These are phyloP conservation scores for Anguilla pacifica DNA, from an alignment of 2,797 vertebrate species.

Conservation along the genomic window DNA sequence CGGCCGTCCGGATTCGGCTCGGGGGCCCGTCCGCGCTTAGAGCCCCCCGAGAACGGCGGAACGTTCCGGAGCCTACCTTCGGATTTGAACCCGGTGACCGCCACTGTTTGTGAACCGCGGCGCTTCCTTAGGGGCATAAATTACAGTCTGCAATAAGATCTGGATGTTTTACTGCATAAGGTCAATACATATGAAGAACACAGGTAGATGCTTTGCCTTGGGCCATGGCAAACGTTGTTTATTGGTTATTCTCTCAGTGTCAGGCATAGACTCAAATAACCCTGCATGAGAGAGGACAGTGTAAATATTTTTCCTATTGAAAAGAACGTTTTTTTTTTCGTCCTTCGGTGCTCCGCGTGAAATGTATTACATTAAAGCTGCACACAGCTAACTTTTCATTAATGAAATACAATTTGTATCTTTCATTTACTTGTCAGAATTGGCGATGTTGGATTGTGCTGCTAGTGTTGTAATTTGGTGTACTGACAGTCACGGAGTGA, in stretches of 20 bases:
- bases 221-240: slow-evolving; percentile 62
- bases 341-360: neutral
- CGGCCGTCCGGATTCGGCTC: slow-evolving; percentile 4
- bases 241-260: slow-evolving; percentile 63
- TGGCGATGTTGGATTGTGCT: neutral
- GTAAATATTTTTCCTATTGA: slow-evolving; percentile 50
- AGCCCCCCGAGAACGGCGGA: neutral
- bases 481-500: neutral
- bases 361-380: slow-evolving; percentile 26
- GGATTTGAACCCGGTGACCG: slow-evolving; percentile 22
- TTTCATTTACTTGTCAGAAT: slow-evolving; percentile 14
- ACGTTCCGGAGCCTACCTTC: neutral
- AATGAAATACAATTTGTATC: neutral
- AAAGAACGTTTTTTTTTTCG: slow-evolving; percentile 22
- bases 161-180: slow-evolving; percentile 64
- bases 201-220: slow-evolving; percentile 63
- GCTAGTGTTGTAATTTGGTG: neutral
- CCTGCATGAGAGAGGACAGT: slow-evolving; percentile 37
- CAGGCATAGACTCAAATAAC: slow-evolving; percentile 56
- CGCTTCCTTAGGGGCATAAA: slow-evolving; percentile 48
- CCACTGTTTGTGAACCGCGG: slow-evolving; percentile 38
- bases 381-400: slow-evolving; percentile 18
- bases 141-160: slow-evolving; percentile 53
- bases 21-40: slow-evolving; percentile 1
- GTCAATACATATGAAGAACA: slow-evolving; percentile 61